Base-by-base conservation (phyloP, 2,113 vertebrate genomes). In the Plecotus auritus region DNA sequence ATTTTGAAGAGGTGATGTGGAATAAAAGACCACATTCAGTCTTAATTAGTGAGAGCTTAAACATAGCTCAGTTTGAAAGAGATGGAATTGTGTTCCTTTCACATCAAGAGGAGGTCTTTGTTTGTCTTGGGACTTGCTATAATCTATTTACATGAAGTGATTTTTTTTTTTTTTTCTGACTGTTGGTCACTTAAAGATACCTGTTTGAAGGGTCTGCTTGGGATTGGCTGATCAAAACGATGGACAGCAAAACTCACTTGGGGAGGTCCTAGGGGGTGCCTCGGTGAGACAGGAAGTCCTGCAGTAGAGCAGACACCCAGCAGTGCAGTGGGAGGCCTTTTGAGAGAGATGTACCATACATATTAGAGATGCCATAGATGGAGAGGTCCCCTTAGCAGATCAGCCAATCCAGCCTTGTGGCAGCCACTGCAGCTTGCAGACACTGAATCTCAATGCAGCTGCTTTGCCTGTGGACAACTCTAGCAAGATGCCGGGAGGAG, bases 131-230 rank as follows among this genome's bases (percentile, higher is more conserved):
- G 61, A n/a, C 12, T 56, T 86, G 49, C 22, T 90, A 82, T 77
- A 35, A 59, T 81, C 35, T 85, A n/a, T 72, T 91, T 45, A 84
- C 42, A 22, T 64, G 66, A 80, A 49, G 35, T 81, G 23, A 30
- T 45, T 40, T 85, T 91, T 61, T 45, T 40, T 85, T 91, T 61
- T 49, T 40, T 85, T 93, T 64, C 67, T 84, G 17, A 81, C 66
- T 45, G 3, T 40, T 32, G 26, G 30, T 76, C 69, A 64, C 32
- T 35, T 73, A 26, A 51, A 73, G 61, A 83, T 37, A 30, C 30
- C 61, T 32, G 32, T 77, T 69, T 56, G 56, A 64, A 51, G 32
- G 26, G 11, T 66, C 54, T 45, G 37, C 23, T 16, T 87, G 76
- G 42, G 35, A 42, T 74, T 40, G n/a, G 26, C 80, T 85, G 80